Conservation (phyloP, 1,140 invertebrate species). For the Papilio polytes region DNA sequence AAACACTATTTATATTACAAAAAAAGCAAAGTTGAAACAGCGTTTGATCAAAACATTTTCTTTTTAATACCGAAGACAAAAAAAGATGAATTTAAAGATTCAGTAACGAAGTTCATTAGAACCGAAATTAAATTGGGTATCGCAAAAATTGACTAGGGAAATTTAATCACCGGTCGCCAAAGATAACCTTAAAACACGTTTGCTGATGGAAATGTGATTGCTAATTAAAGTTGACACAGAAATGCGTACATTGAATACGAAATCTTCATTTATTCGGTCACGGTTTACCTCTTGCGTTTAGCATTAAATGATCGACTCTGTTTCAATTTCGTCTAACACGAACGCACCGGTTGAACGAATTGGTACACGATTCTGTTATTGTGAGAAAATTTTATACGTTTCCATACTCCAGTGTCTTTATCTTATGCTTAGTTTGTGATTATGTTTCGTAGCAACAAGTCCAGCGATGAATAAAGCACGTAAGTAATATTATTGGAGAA, state of each 20-base stretch:
- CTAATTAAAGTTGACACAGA: conserved; percentile 83
- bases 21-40: not conserved
- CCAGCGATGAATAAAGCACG: conserved; percentile 77
- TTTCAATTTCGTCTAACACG: conserved; percentile 82
- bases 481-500: conserved; percentile 59
- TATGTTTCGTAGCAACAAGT: conserved; percentile 65
- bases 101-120: conserved; percentile 60
- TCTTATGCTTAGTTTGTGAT: conserved; percentile 72
- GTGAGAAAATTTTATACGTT: conserved; percentile 75
- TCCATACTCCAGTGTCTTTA: conserved; percentile 63
- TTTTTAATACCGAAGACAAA: conserved; percentile 27
- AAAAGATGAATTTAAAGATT: conserved; percentile 56
- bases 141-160: conserved; percentile 68
- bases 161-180: conserved; percentile 71
- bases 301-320: conserved; percentile 82
- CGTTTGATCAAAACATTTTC: not conserved
- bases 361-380: conserved; percentile 80
- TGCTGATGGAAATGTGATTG: conserved; percentile 80
- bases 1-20: not conserved
- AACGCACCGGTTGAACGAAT: conserved; percentile 80
- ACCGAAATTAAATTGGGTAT: conserved; percentile 64
- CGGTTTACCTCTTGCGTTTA: conserved; percentile 77
- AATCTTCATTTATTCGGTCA: conserved; percentile 81
- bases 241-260: conserved; percentile 76
- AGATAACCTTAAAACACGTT: conserved; percentile 61